Evolutionary conservation across 1,140 invertebrate species (phyloP).

Genomic region (Dendroctonus ponderosae): DNA sequence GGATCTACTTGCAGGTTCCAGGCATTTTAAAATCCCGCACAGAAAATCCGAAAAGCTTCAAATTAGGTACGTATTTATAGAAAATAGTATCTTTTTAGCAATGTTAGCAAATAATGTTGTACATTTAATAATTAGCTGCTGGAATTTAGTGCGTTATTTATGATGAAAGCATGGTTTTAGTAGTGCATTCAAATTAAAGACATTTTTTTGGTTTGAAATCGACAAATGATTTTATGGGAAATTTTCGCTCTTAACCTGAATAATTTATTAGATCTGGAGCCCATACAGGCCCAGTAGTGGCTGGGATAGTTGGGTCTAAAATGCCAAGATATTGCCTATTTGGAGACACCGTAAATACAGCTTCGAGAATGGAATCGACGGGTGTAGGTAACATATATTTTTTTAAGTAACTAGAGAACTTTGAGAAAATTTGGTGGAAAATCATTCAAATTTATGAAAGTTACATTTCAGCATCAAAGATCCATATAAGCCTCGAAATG

Average conservation of each 20-base stretch:
- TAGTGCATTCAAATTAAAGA: too few relatives aligned
- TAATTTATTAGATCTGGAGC: constrained; percentile 62
- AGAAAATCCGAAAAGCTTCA: constrained; percentile 63
- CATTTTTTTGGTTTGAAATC: too few relatives aligned
- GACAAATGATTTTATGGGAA: neutral
- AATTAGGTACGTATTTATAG: constrained; percentile 52
- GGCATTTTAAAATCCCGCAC: constrained; percentile 75
- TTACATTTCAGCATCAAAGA: constrained; percentile 67
- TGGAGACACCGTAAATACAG: constrained; percentile 82
- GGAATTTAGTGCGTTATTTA: too few relatives aligned
- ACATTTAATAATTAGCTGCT: too few relatives aligned
- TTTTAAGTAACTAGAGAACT: too few relatives aligned
- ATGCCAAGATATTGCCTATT: constrained; percentile 84
- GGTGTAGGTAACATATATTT: constrained; percentile 60
- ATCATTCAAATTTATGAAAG: neutral
- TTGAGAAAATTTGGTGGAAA: neutral
- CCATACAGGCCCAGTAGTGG: constrained; percentile 72
- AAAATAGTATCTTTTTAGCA: constrained; percentile 1
- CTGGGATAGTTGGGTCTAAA: constrained; percentile 78
- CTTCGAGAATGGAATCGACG: constrained; percentile 77
- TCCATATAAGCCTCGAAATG: constrained; percentile 87
- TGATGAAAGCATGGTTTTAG: too few relatives aligned
- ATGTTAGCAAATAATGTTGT: too few relatives aligned
- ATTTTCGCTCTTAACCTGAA: neutral
- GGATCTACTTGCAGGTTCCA: constrained; percentile 74